phyloP scores from a whole-genome alignment of 2,113 vertebrate genomes.

The Erpornis zantholeuca region DNA sequence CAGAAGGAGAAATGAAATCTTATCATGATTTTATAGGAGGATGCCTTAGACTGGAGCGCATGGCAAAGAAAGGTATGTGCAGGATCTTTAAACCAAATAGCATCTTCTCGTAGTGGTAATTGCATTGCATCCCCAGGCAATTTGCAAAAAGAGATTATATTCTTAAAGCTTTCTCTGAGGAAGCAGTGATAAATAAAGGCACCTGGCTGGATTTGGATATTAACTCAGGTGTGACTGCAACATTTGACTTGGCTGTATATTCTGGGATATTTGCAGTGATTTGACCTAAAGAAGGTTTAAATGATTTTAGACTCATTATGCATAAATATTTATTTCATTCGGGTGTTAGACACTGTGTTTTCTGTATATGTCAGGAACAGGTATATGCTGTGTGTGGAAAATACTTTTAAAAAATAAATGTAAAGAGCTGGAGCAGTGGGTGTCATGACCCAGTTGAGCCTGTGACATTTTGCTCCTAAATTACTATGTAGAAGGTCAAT shows the following conservation, averaged over 20 bases:
- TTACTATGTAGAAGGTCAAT: neutral
- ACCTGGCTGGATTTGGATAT: neutral
- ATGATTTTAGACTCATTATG: neutral
- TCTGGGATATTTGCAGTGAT: neutral
- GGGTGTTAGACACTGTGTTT: neutral
- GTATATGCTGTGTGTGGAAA: neutral
- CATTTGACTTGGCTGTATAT: neutral
- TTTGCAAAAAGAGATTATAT: neutral
- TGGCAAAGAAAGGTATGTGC: conserved; percentile 77
- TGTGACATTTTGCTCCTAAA: neutral
- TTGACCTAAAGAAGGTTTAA: neutral
- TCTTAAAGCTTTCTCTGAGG: neutral
- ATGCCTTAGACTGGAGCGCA: conserved; percentile 74
- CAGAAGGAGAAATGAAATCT: conserved; percentile 86
- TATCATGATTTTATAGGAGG: conserved; percentile 81
- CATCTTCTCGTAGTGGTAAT: neutral
- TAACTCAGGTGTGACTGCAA: neutral
- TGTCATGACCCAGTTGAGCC: neutral
- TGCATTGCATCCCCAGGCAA: neutral
- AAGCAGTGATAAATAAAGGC: neutral
- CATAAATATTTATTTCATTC: neutral
- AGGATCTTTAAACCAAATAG: conserved; percentile 1
- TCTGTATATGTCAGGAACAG: neutral
- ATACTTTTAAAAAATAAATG: neutral
- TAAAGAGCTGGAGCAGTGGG: neutral